Evolutionary conservation across 2,113 vertebrate genomes (phyloP).

Genomic region (Antigone vipio): DNA sequence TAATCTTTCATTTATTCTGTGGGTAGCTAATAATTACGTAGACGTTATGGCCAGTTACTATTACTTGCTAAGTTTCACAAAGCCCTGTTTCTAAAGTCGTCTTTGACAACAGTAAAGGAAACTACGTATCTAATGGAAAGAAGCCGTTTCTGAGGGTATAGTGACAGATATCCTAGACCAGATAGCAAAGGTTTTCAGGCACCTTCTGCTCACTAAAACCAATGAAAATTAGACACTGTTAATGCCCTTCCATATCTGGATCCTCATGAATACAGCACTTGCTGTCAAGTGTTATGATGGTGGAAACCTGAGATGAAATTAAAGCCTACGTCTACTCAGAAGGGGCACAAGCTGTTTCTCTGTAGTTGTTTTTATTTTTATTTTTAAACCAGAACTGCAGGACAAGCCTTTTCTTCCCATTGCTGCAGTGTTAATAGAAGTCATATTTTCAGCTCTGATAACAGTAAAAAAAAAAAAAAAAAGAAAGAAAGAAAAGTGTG

Average conservation of each 20-base stretch:
- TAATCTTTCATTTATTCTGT: conserved; percentile 56
- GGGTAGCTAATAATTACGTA: conserved; percentile 65
- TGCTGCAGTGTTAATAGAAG: not conserved
- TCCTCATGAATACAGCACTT: not conserved
- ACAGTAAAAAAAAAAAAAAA: not conserved
- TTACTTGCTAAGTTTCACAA: conserved; percentile 58
- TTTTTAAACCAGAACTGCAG: not conserved
- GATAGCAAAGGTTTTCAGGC: not conserved
- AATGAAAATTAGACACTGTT: not conserved
- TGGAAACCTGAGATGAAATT: conserved; percentile 25
- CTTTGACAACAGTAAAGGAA: conserved; percentile 23
- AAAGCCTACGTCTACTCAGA: not conserved
- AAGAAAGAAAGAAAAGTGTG: not conserved
- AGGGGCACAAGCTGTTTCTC: not conserved
- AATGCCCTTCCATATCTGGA: not conserved
- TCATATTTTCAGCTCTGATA: not conserved
- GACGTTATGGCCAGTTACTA: conserved; percentile 45
- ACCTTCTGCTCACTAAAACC: not conserved
- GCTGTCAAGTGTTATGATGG: not conserved
- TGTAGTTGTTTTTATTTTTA: not conserved
- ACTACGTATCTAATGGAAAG: not conserved
- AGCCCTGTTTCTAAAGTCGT: not conserved
- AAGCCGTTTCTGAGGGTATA: not conserved
- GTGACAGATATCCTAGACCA: not conserved
- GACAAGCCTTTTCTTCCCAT: not conserved